Percentiles rank a stretch among this genome's conserved stretches.
Evolutionary conservation across 2,113 vertebrate species (phyloP).

Genomic region (Nycticryphes semicollaris): DNA sequence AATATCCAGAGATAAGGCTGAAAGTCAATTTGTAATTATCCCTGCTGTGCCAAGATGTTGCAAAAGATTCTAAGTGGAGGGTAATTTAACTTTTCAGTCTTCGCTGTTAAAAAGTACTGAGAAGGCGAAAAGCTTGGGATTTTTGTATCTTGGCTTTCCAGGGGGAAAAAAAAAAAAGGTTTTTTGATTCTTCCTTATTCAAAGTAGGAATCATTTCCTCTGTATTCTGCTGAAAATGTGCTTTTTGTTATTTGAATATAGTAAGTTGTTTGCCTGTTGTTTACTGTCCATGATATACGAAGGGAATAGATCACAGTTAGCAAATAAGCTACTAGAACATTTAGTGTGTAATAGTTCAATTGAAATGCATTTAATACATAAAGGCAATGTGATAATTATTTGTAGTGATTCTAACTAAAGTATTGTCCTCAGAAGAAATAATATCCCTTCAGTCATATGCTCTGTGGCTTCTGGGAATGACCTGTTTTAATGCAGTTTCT

Average conservation of each 20-base stretch:
- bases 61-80: conserved; percentile 41
- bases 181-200: background rate
- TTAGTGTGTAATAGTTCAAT: conserved; percentile 33
- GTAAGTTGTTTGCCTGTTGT: conserved; percentile 25
- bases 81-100: conserved; percentile 36
- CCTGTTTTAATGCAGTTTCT: conserved; percentile 72
- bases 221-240: background rate
- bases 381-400: conserved; percentile 59
- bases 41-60: conserved; percentile 42
- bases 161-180: background rate
- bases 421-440: conserved; percentile 51
- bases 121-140: background rate
- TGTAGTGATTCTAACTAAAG: conserved; percentile 44
- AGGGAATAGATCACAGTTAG: conserved; percentile 38
- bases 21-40: conserved; percentile 63
- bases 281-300: conserved; percentile 44
- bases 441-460: conserved; percentile 70
- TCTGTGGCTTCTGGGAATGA: conserved; percentile 81
- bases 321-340: conserved; percentile 38
- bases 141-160: background rate
- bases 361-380: conserved; percentile 54
- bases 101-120: background rate
- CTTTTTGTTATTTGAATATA: conserved; percentile 6
- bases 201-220: background rate
- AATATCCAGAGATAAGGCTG: conserved; percentile 60